A percentile compares a stretch with the other conserved stretches of the same genome.
Conservation (phyloP, 2,797 vertebrate species). For the Xenopus petersii region DNA sequence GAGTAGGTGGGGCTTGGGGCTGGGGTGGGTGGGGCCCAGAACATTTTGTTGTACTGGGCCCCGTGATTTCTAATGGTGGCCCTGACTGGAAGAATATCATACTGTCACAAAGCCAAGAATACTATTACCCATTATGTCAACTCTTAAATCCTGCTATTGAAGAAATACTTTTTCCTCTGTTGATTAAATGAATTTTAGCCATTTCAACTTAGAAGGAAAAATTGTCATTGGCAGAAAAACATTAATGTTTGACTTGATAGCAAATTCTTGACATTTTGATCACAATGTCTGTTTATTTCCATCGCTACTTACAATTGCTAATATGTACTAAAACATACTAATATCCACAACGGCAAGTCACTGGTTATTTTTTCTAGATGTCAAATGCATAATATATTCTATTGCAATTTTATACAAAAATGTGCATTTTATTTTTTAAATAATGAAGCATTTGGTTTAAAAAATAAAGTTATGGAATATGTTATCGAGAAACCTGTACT, state of each 20-base stretch:
- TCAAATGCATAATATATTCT: no score
- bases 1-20: no score
- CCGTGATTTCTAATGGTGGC: no score
- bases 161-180: conserved; percentile 9
- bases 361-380: no score
- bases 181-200: conserved; percentile 8
- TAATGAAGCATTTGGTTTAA: no score
- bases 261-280: neutral
- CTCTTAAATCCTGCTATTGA: conserved; percentile 4
- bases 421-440: no score
- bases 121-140: conserved; percentile 30
- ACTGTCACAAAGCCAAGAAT: conserved; percentile 13
- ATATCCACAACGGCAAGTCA: neutral
- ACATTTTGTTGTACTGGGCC: no score
- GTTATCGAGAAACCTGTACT: no score
- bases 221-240: conserved; percentile 3
- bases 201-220: conserved; percentile 11
- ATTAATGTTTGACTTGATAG: neutral
- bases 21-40: no score
- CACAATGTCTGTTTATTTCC: neutral
- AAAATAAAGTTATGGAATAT: no score
- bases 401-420: no score
- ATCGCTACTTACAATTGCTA: neutral
- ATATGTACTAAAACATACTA: neutral
- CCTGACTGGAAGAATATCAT: conserved; percentile 9